Percentiles rank a stretch among this genome's conserved stretches.
Evolutionary conservation across 2,888 invertebrate genomes (phyloP).

Genomic region (Epinotia bilunana): DNA sequence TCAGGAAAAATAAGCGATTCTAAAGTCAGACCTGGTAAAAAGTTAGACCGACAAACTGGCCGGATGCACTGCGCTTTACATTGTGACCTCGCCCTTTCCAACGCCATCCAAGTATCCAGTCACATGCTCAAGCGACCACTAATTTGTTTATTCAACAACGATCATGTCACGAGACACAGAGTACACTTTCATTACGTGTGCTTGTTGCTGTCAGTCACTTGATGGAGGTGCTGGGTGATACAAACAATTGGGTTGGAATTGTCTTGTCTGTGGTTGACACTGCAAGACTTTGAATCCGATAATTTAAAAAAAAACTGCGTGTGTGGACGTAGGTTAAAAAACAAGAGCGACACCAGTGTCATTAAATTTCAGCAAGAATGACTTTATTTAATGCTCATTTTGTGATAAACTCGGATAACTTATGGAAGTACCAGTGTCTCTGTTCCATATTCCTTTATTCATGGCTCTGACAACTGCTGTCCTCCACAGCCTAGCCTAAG

Average conservation of each 20-base stretch:
- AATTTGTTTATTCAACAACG: slow-evolving; percentile 71
- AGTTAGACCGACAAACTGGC: no score
- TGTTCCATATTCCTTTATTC: neutral
- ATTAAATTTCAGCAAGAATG: neutral
- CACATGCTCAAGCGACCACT: slow-evolving; percentile 63
- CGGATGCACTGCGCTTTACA: slow-evolving; percentile 24
- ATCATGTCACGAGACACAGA: slow-evolving; percentile 54
- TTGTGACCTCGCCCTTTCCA: slow-evolving; percentile 52
- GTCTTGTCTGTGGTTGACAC: neutral
- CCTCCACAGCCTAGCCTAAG: neutral
- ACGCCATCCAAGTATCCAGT: slow-evolving; percentile 54
- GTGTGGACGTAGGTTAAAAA: neutral
- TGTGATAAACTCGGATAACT: neutral
- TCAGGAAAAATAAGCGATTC: no score
- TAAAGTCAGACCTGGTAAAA: no score
- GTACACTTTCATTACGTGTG: slow-evolving; percentile 48
- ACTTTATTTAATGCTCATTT: neutral
- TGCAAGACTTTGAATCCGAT: neutral
- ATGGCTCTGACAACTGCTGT: neutral
- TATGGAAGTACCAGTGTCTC: neutral
- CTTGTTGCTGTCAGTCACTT: slow-evolving; percentile 23
- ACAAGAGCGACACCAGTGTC: neutral
- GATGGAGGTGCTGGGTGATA: neutral
- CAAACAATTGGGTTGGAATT: neutral
- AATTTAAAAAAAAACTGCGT: neutral